phyloP scores from a whole-genome alignment of 2,797 vertebrate genomes.

The Pangasius djambal region DNA sequence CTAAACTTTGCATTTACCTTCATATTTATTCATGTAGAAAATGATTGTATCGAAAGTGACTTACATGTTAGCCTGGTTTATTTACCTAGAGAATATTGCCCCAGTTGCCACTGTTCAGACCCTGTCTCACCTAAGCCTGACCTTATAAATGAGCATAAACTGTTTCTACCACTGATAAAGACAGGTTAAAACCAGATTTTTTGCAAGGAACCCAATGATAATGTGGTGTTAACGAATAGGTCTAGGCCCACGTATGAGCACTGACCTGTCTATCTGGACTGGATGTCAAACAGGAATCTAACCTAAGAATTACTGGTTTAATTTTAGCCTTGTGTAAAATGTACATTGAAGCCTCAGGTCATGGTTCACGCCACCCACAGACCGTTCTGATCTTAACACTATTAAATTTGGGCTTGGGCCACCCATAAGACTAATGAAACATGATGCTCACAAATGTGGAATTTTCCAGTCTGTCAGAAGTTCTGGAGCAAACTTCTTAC shows the following conservation, averaged over 20 bases:
- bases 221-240: background rate
- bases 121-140: background rate
- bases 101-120: too few species aligned
- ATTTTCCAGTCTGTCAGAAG: slow-evolving; percentile 56
- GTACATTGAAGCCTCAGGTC: background rate
- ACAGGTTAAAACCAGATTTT: background rate
- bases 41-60: background rate
- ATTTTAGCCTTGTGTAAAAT: slow-evolving; percentile 22
- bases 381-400: slow-evolving; percentile 3
- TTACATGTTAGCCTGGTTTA: background rate
- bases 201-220: background rate
- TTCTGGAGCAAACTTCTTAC: slow-evolving; percentile 58
- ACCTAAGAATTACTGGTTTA: background rate
- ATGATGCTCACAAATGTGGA: slow-evolving; percentile 60
- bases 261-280: background rate
- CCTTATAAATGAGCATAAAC: background rate
- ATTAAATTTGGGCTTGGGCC: slow-evolving; percentile 9
- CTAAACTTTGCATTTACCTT: background rate
- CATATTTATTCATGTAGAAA: background rate
- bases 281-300: background rate
- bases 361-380: slow-evolving; percentile 6
- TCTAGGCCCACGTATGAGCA: background rate
- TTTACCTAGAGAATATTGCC: background rate
- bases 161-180: background rate
- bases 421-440: slow-evolving; percentile 49